Base-by-base conservation (phyloP, 2,888 invertebrate species). In the Eurois occulta region DNA sequence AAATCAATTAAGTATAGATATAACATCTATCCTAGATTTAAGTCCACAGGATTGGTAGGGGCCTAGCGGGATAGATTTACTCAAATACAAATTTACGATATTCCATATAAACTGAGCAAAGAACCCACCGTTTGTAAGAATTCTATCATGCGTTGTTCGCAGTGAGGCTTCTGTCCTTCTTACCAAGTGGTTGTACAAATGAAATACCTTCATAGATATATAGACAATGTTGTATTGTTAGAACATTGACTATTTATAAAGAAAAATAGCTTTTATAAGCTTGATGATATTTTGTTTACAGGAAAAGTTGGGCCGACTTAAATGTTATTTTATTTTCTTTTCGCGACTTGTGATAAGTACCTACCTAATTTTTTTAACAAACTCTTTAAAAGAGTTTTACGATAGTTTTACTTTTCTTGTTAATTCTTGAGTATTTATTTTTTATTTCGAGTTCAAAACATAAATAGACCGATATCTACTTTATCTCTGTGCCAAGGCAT, bases 221-320 rank as follows among this genome's bases (percentile, higher is more conserved):
- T 83, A 81, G 73, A 69, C 77, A 80, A 73, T 71, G 72, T 80
- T 80, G 77, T 78, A 84, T 87, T 87, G 88, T 88, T 83, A 75
- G 76, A 89, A 84, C 82, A 84, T 79, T 77, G 81, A 68, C 80
- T 81, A 80, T 81, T 85, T 87, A 73, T 73, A 78, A 83, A 81
- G 78, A 76, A 80, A 87, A 79, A 78, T 72, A 55, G 67, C 71
- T 72, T 75, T 65, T 72, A 72, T 68, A 64, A 46, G 52, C 73
- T 43, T 67, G 60, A 67, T 78, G 80, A 80, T 75, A 71, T 80
- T 69, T 64, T 78, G 72, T 81, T 68, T 78, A 72, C 62, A 75
- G 46, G 28, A 67, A 78, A 69, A 72, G 28, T 72, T 71, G 28
- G n/a, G n/a, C 13, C 62, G 43, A 77, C 60, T 67, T 71, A 48